Evolutionary conservation across 2,797 vertebrate species (phyloP).

Genomic region (Chelon auratus): DNA sequence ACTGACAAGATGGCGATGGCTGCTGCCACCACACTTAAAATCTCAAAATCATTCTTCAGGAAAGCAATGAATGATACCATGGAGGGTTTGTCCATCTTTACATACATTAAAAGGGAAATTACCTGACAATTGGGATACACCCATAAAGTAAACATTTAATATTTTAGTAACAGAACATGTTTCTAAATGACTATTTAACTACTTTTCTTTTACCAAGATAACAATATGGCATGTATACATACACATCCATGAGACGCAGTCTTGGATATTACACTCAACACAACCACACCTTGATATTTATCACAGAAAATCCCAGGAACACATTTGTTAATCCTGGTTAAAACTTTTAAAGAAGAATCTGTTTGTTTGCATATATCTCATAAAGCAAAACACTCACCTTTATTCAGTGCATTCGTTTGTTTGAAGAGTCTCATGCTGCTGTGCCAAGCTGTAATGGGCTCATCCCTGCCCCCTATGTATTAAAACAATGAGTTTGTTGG

Average conservation of each 20-base stretch:
- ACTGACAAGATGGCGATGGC: too few species aligned
- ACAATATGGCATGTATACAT: too few species aligned
- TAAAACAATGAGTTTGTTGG: slow-evolving; percentile 3
- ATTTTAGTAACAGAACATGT: background rate
- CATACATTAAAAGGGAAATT: too few species aligned
- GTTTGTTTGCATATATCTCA: background rate
- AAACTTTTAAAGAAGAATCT: background rate
- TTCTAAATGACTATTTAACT: background rate
- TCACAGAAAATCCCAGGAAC: background rate
- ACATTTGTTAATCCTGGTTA: background rate
- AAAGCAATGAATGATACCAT: too few species aligned
- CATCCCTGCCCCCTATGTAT: slow-evolving; percentile 9
- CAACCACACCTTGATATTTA: background rate
- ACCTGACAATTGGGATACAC: too few species aligned
- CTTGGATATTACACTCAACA: background rate
- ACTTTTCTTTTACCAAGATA: background rate
- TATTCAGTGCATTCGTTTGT: background rate
- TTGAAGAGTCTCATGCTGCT: background rate
- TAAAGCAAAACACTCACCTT: background rate
- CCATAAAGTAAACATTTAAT: too few species aligned
- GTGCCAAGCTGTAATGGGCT: background rate
- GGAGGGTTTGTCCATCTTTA: background rate
- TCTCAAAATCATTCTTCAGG: too few species aligned
- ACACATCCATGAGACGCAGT: too few species aligned
- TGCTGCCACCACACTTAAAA: too few species aligned